Evolutionary conservation across 2,113 vertebrate genomes (phyloP), one percentile per base, ranked within the genome.

Genomic region (Perca fluviatilis): DNA sequence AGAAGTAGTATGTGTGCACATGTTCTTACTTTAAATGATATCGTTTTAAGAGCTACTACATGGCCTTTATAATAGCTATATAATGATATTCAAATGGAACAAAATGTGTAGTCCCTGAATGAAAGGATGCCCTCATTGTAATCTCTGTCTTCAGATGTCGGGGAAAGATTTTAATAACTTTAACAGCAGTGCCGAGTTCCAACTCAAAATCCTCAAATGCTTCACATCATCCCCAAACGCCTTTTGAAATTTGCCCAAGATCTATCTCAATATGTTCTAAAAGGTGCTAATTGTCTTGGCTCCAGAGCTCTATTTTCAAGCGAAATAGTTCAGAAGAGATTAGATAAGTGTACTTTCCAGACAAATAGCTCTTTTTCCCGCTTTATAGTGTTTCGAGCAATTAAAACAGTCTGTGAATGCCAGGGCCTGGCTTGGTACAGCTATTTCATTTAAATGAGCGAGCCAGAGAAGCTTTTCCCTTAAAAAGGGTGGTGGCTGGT

Each of bases 311-410:
- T 68, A 68, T 81, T 90, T 89, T 67, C 21, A 77, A 82, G 79
- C 23, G 1, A 86, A 88, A 83, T 67, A 88, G 70, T 86, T 88
- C 67, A 84, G 76, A 57, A 80, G 77, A 83, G 91, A 92, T 89
- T 86, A 91, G 89, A 90, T 89, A 86, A 89, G 78, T 70, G 50
- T 78, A 63, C 74, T 80, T 88, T 86, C 40, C 72, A 69, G 89
- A 88, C 80, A 91, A 91, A 90, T 85, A 74, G 40, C 77, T 82
- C 27, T 23, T 83, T 73, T 58, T 56, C 13, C 27, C 11, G 14
- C 73, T 86, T 91, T 69, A 82, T 73, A 75, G 74, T 79, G 61
- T 87, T 83, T 86, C 46, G 75, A 74, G 89, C 83, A 83, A 86
- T 90, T 88, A 89, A 86, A 83, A 75, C 36, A 79, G 74, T 50